Evolutionary conservation across 2,797 vertebrate genomes (phyloP), one percentile per base, ranked within the genome.

Genomic region (Eupleurogrammus muticus): DNA sequence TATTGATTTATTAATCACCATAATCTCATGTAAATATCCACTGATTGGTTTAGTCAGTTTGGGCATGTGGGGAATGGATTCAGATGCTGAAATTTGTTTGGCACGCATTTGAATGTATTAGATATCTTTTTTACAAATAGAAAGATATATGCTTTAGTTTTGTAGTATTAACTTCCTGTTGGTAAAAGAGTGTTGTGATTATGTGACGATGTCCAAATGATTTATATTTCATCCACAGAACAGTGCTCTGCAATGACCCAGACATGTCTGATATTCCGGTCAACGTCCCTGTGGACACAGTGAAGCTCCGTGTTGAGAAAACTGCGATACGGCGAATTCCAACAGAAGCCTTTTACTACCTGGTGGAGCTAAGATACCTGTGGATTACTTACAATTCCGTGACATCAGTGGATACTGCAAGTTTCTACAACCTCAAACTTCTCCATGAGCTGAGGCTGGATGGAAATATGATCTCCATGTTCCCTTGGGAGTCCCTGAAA

Each of bases 311-410:
- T 0, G 90, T 99, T 72, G 98, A 99, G 94, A 99, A 96, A 90
- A 99, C 98, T 0, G 95, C 90, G 0, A 87, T 97, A 40, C 92
- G 93, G 13, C 92, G 89, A 38, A 93, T 99, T 59, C 96, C 96
- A 0, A 94, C 94, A 0, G 96, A 99, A 89, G 97, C 97, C 72
- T 99, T 99, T 89, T 99, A 99, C 83, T 99, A 99, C 90, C 92
- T 99, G 75, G 90, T 90, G 21, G 97, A 99, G 34, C 93, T 99
- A 12, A 95, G 91, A 19, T 98, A 95, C 86, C 93, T 99, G 65
- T 99, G 98, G 98, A 89, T 99, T 60, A 95, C 97, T 50, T 99
- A 98, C 83, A 98, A 97, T 79, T 95, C 95, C 1, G 85, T 99
- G 58, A 90, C 85, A 46, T 95, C 91, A 8, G 90, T 99, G 54